Conservation (phyloP, 64 coral and sea anemone genomes). For the Montipora capricornis region DNA sequence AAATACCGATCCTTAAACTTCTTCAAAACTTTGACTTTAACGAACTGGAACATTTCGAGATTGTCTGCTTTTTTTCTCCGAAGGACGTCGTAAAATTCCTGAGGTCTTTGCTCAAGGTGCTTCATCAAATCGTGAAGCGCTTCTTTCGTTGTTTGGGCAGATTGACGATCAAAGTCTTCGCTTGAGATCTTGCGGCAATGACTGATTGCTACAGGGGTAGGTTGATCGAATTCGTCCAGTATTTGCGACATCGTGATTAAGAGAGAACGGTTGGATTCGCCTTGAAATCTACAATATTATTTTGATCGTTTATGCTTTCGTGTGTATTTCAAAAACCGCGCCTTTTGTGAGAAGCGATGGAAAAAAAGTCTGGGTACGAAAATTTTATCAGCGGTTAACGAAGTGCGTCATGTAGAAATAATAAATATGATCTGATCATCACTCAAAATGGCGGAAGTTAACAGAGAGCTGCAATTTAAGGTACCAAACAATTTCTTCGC, state of each 20-base stretch:
- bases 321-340: slow-evolving; percentile 15
- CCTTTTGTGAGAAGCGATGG: neutral
- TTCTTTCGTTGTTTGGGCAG: slow-evolving; percentile 2
- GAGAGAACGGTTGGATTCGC: neutral
- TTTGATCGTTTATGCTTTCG: neutral
- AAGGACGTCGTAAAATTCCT: slow-evolving; percentile 12
- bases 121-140: slow-evolving; percentile 17
- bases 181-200: slow-evolving; percentile 25
- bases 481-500: neutral
- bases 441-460: neutral
- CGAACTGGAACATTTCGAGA: slow-evolving; percentile 25
- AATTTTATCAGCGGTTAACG: neutral
- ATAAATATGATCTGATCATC: neutral
- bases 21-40: slow-evolving; percentile 34
- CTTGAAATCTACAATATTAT: neutral
- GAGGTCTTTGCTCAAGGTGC: neutral
- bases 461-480: slow-evolving; percentile 26
- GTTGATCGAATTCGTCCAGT: slow-evolving; percentile 40
- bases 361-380: neutral
- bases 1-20: slow-evolving; percentile 18
- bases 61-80: slow-evolving; percentile 29
- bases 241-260: neutral
- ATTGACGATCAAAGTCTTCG: slow-evolving; percentile 1
- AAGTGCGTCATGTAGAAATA: neutral
- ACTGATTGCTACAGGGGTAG: neutral